A percentile compares a stretch with the other conserved stretches of the same genome.
Conservation (phyloP, 2,797 vertebrate species). For the Amphiprion clarkii region DNA sequence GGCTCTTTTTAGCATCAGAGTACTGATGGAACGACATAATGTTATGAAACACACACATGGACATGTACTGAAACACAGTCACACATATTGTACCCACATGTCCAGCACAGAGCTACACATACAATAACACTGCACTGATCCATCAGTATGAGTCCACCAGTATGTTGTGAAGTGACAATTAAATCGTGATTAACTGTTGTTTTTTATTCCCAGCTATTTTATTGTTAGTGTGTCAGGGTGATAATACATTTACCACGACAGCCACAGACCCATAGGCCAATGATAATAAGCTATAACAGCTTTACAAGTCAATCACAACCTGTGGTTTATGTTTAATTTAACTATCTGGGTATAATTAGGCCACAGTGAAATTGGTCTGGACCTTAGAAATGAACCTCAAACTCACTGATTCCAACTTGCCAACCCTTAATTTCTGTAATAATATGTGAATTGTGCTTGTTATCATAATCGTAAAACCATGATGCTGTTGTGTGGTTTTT, state of each 20-base stretch:
- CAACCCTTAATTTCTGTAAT: constrained; percentile 26
- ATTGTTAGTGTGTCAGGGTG: constrained; percentile 17
- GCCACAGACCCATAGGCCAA: constrained; percentile 24
- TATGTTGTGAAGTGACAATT: constrained; percentile 6
- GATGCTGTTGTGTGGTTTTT: constrained; percentile 39
- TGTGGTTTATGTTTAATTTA: constrained; percentile 47
- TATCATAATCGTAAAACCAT: constrained; percentile 36
- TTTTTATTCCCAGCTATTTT: constrained; percentile 1
- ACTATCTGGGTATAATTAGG: constrained; percentile 33
- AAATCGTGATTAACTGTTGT: constrained; percentile 7
- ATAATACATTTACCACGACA: constrained; percentile 23
- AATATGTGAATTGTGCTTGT: constrained; percentile 35
- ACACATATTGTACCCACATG: neutral
- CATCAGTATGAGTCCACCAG: constrained; percentile 2
- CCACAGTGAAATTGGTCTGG: constrained; percentile 19
- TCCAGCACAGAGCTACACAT: neutral
- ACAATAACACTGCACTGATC: neutral
- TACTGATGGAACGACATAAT: constrained; percentile 39
- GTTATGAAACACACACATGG: constrained; percentile 35
- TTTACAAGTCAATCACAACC: constrained; percentile 29
- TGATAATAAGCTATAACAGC: constrained; percentile 37
- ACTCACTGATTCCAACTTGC: constrained; percentile 3
- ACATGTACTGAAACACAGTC: constrained; percentile 3
- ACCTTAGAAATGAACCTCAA: constrained; percentile 7
- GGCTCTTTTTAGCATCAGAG: constrained; percentile 64